Base-by-base conservation (phyloP, 2,888 invertebrate genomes). In the Icerya purchasi region DNA sequence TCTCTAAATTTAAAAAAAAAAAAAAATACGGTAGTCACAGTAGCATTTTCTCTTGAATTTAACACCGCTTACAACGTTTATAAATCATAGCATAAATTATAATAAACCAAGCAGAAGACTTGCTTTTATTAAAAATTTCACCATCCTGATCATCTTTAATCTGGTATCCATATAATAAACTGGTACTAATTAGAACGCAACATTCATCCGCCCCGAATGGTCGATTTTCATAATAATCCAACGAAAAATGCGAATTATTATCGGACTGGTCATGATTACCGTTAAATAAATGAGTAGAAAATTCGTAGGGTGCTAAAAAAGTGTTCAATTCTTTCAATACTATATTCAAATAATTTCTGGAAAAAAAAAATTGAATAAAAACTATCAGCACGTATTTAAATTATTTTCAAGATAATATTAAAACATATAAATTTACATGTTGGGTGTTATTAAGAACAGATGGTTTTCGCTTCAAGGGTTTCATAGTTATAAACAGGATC, bases 281-380 rank as follows among this genome's bases (percentile, higher is more conserved):
- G 36, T 36, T 8, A 5, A 36, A 36, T 36, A 36, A 36, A 22
- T 56, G 56, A 52, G 56, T 56, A 8, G 60, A 22, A 2, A 58
- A 63, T 5, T 65, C 66, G 55, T 64, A 63, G 10, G 61, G 52
- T 24, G 62, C 56, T 20, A 65, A 62, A n/a, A 66, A 52, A 18
- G 62, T 58, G 24, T 64, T 61, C 8, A 66, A 54, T 66, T 75
- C 75, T 62, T 68, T 69, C 59, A 75, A 65, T 22, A 74, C 69
- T 60, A 71, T 68, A 56, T 72, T 70, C 22, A 75, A 66, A n/a
- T 73, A 69, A 65, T 72, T 72, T 24, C 71, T 69, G 56, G 66
- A 69, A 62, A 64, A 62, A 36, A 57, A 59, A 61, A 56, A 19
- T 20, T 23, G 55, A 51, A 23, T 19, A 55, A 25, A 8, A 24